A percentile compares a stretch with the other conserved stretches of the same genome.
phyloP scores from a whole-genome alignment of 23 tunicate species.

The Trididemnum clinides region DNA sequence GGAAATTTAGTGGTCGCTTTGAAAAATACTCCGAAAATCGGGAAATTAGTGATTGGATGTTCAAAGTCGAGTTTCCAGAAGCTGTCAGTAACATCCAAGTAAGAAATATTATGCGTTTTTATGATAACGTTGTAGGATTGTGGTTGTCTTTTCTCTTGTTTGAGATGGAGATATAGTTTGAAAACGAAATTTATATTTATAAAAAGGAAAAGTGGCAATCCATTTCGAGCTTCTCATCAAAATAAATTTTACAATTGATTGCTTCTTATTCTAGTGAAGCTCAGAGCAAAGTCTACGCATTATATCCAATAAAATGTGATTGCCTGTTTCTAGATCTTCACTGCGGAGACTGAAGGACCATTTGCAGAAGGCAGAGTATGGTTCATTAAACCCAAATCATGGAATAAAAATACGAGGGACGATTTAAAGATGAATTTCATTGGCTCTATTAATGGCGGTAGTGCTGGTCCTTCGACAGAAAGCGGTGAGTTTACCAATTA shows the following conservation, averaged over 20 bases:
- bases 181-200: too few relatives aligned
- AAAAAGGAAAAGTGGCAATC: too few relatives aligned
- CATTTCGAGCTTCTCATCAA: too few relatives aligned
- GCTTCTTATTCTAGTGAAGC: too few relatives aligned
- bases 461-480: conserved; percentile 32
- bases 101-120: too few relatives aligned
- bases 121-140: too few relatives aligned
- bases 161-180: too few relatives aligned
- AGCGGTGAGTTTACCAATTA: conserved; percentile 33
- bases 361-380: conserved; percentile 22
- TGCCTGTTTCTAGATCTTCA: conserved; percentile 38
- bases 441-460: background rate
- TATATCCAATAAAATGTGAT: too few relatives aligned
- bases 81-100: conserved; percentile 29
- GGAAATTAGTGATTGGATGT: conserved; percentile 39
- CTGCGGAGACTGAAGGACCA: conserved; percentile 42
- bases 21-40: background rate
- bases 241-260: too few relatives aligned
- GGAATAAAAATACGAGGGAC: conserved; percentile 14
- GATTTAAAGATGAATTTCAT: conserved; percentile 9
- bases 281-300: too few relatives aligned
- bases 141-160: too few relatives aligned
- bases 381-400: conserved; percentile 52
- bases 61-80: conserved; percentile 42
- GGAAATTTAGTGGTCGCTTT: conserved; percentile 50